These are phyloP conservation scores for Chloroceryle amazona DNA, from an alignment of 2,797 vertebrate genomes.

Conservation along the genomic window DNA sequence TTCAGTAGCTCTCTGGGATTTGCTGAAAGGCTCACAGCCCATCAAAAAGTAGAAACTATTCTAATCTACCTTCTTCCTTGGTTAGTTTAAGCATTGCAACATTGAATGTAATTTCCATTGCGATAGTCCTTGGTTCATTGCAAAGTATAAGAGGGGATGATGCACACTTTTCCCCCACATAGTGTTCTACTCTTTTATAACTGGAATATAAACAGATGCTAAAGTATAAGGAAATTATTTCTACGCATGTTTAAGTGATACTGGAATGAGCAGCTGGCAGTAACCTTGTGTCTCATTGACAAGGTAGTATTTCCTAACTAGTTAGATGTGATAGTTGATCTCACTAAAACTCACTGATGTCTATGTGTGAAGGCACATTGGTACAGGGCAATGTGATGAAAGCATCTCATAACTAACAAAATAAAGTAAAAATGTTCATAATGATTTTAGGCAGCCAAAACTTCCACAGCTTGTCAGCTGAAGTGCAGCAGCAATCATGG, in stretches of 20 bases:
- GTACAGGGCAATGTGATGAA: neutral
- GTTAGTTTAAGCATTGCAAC: neutral
- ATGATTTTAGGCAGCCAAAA: constrained; percentile 24
- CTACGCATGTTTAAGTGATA: neutral
- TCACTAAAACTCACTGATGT: neutral
- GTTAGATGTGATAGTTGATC: neutral
- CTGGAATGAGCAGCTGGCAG: neutral
- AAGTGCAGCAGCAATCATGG: neutral
- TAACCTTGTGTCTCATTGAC: neutral
- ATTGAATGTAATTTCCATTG: neutral
- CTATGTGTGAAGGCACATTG: neutral
- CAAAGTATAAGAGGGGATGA: neutral
- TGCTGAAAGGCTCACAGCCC: neutral
- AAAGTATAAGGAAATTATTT: neutral
- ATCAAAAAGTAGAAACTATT: neutral
- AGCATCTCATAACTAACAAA: neutral
- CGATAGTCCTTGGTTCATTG: neutral
- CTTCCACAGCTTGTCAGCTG: constrained; percentile 27
- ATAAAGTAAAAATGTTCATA: neutral
- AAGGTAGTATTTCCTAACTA: neutral
- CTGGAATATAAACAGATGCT: neutral
- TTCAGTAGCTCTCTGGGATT: neutral
- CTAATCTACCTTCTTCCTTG: neutral
- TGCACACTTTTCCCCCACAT: neutral
- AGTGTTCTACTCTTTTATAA: neutral